A percentile compares a stretch with the other conserved stretches of the same genome.
Conservation (phyloP, 2,888 invertebrate genomes). For the Prenolepis imparis region DNA sequence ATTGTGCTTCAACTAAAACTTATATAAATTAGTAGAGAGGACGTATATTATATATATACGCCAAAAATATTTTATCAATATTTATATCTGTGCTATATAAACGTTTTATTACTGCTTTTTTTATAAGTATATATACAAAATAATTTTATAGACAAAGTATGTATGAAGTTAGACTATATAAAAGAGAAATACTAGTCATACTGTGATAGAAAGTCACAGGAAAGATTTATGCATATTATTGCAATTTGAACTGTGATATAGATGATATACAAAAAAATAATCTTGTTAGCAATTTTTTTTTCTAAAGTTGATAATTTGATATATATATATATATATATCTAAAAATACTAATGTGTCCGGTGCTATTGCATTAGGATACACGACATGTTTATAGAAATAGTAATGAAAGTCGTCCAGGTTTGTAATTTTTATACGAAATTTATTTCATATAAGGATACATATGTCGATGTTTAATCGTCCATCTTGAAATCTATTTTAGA, state of each 20-base stretch:
- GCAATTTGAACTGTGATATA: constrained; percentile 54
- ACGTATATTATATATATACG: too few species aligned
- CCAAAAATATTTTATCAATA: constrained; percentile 4
- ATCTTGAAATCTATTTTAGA: constrained; percentile 12
- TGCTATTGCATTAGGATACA: constrained; percentile 6
- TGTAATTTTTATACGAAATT: constrained; percentile 34
- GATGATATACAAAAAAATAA: constrained; percentile 7
- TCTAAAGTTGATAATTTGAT: constrained; percentile 31
- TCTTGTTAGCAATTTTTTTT: constrained; percentile 18
- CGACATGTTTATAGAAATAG: constrained; percentile 19
- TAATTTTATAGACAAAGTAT: neutral
- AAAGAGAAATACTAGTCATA: constrained; percentile 44
- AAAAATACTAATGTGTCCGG: neutral
- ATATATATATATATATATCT: neutral
- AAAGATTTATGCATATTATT: constrained; percentile 38
- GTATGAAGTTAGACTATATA: constrained; percentile 3
- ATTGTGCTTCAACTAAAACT: neutral
- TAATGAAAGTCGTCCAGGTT: neutral
- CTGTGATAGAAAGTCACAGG: constrained; percentile 12
- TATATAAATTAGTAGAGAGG: constrained; percentile 9
- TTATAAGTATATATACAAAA: constrained; percentile 30
- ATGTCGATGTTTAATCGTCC: constrained; percentile 6
- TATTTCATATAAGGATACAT: constrained; percentile 13
- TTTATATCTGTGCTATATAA: neutral
- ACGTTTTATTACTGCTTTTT: constrained; percentile 25